phyloP scores from a whole-genome alignment of 2,888 invertebrate species.

The Beris morrisii region DNA sequence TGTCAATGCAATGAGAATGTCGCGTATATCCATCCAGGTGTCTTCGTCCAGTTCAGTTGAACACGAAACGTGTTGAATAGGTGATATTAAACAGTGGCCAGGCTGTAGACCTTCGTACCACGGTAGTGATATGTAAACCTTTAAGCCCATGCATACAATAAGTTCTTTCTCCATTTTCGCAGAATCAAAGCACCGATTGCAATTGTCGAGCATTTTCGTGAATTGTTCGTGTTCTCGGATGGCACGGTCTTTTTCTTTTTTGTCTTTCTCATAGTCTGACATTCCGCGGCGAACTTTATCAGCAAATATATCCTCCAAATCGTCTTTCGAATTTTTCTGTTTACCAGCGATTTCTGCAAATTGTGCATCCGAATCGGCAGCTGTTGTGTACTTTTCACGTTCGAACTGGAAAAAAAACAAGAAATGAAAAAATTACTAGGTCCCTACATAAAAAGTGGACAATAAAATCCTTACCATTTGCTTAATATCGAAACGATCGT shows the following conservation, averaged over 20 bases:
- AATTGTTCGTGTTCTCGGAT: slow-evolving; percentile 73
- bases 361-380: slow-evolving; percentile 78
- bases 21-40: slow-evolving; percentile 84
- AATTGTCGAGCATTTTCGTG: slow-evolving; percentile 74
- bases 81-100: slow-evolving; percentile 85
- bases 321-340: slow-evolving; percentile 65
- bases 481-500: slow-evolving; percentile 82
- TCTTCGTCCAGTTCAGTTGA: slow-evolving; percentile 90
- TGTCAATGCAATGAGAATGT: slow-evolving; percentile 74
- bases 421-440: slow-evolving; percentile 8
- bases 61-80: slow-evolving; percentile 78
- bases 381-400: slow-evolving; percentile 77
- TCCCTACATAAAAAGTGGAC: neutral
- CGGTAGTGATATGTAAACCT: slow-evolving; percentile 84
- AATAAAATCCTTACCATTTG: slow-evolving; percentile 66
- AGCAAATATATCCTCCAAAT: slow-evolving; percentile 83
- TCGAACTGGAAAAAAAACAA: slow-evolving; percentile 63
- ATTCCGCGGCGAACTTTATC: slow-evolving; percentile 72
- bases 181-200: slow-evolving; percentile 82
- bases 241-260: slow-evolving; percentile 66
- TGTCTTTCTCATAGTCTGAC: slow-evolving; percentile 62
- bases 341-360: slow-evolving; percentile 74
- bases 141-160: slow-evolving; percentile 77
- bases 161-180: slow-evolving; percentile 79
- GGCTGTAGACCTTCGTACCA: slow-evolving; percentile 75